Evolutionary conservation across 2,113 vertebrate species (phyloP), one percentile per base, ranked within the genome.

Genomic region (Mormyrus lacerda): DNA sequence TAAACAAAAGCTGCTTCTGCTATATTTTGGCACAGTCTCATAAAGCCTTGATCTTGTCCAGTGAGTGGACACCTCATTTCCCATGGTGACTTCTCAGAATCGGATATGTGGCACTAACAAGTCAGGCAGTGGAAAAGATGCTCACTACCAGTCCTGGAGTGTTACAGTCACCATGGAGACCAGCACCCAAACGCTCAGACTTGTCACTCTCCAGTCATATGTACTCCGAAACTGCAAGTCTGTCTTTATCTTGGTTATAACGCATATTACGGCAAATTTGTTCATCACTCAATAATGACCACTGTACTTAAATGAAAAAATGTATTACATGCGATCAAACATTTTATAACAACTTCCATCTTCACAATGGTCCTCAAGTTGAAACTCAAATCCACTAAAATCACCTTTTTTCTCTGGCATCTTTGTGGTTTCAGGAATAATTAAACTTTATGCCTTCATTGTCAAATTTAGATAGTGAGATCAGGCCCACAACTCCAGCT

Each of bases 141-240:
- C 35, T 79, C 35, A 7, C 73, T 42, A 42, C 35, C 35, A 42
- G 35, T 39, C 4, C 17, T 7, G 35, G 73, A 79, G 73, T 79
- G 85, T 44, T n/a, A 39, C 58, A 6, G 83, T 88, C 50, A 73
- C 91, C 91, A 89, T 91, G 73, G 89, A 87, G 58, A 91, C 85
- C 69, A 47, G 48, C 31, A 83, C 47, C 87, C 27, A 82, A 91
- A 88, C 51, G 79, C 45, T 83, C 39, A 82, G 79, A 69, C 88
- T 85, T 85, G 85, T 48, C 58, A 91, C 86, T 88, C 91, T 88
- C 88, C 83, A 51, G 55, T 88, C 48, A 48, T 91, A 87, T 65
- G 42, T 65, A 39, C 86, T 44, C 61, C 7, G 8, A 35, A 11
- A 35, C 31, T 76, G 35, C 69, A 76, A 65, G 61, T 65, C 10